Percentiles rank a stretch among this genome's conserved stretches.
These are phyloP conservation scores for Darevskia mixta DNA, from an alignment of 2,797 vertebrate genomes.

Conservation along the genomic window DNA sequence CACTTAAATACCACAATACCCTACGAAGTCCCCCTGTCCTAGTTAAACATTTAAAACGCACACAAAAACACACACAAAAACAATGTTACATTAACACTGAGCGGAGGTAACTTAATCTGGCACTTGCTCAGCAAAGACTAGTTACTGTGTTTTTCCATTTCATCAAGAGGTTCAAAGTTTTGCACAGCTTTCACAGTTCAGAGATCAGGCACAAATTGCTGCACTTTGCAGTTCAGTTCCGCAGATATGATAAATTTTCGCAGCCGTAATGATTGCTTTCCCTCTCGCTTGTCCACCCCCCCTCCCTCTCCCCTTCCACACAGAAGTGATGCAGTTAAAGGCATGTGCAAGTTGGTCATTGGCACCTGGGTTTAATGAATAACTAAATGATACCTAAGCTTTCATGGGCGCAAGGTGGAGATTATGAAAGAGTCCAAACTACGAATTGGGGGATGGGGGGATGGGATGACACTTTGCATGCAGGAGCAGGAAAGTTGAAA, in stretches of 20 bases:
- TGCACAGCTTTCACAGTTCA: constrained; percentile 74
- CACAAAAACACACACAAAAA: too few relatives aligned
- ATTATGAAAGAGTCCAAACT: constrained; percentile 81
- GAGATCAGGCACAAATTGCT: constrained; percentile 79
- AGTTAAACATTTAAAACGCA: constrained; percentile 69
- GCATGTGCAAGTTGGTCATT: constrained; percentile 79
- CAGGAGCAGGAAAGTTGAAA: constrained; percentile 62
- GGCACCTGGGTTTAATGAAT: constrained; percentile 84
- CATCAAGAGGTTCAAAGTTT: constrained; percentile 78
- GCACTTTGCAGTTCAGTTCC: constrained; percentile 79
- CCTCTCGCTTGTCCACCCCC: background rate
- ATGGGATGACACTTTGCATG: background rate
- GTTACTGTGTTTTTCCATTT: constrained; percentile 74
- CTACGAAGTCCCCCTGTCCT: constrained; percentile 28
- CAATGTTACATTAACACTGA: constrained; percentile 66
- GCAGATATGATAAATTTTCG: constrained; percentile 81
- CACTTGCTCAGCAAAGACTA: constrained; percentile 64
- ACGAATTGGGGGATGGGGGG: background rate
- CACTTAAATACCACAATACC: background rate
- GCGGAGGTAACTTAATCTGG: constrained; percentile 48
- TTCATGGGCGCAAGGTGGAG: constrained; percentile 80
- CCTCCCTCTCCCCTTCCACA: constrained; percentile 44
- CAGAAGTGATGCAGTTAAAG: constrained; percentile 71
- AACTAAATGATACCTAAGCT: constrained; percentile 81
- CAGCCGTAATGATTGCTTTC: constrained; percentile 67